Conservation (phyloP, 2,113 vertebrate species). For the Antennarius striatus region DNA sequence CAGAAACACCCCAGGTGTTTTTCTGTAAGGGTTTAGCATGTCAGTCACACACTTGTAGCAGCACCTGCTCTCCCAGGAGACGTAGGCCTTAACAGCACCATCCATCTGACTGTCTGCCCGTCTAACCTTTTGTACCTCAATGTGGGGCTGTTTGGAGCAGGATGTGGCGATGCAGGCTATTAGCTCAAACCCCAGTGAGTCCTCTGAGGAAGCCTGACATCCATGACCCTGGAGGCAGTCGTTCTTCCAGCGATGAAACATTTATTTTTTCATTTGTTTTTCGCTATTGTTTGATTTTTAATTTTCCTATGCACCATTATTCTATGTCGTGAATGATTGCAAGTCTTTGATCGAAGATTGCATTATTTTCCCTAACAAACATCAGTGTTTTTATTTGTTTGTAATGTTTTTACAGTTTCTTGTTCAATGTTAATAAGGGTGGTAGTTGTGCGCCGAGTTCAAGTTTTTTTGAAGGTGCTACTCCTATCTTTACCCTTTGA, state of each 20-base stretch:
- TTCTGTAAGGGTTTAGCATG: constrained; percentile 49
- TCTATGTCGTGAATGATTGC: constrained; percentile 27
- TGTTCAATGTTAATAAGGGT: too few relatives aligned
- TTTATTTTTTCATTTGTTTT: constrained; percentile 59
- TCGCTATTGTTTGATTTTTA: background rate
- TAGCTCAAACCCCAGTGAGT: constrained; percentile 53
- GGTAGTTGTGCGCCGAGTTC: too few relatives aligned
- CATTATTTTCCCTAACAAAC: constrained; percentile 1
- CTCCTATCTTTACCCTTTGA: background rate
- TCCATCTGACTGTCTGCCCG: constrained; percentile 43
- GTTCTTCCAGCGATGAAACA: constrained; percentile 61
- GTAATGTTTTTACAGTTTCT: too few relatives aligned
- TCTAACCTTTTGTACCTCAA: constrained; percentile 47
- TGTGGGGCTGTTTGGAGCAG: constrained; percentile 47
- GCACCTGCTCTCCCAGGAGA: constrained; percentile 65
- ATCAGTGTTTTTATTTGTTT: background rate
- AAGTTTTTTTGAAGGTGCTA: background rate
- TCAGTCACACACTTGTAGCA: constrained; percentile 51
- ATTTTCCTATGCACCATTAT: constrained; percentile 10
- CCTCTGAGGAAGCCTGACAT: constrained; percentile 61
- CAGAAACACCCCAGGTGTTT: constrained; percentile 52
- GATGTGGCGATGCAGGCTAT: constrained; percentile 61
- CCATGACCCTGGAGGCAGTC: constrained; percentile 55
- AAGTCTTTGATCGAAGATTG: constrained; percentile 23
- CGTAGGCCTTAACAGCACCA: constrained; percentile 20